A percentile compares a stretch with the other conserved stretches of the same genome.
phyloP scores from a whole-genome alignment of 2,113 vertebrate species.

The Mesocricetus auratus region DNA sequence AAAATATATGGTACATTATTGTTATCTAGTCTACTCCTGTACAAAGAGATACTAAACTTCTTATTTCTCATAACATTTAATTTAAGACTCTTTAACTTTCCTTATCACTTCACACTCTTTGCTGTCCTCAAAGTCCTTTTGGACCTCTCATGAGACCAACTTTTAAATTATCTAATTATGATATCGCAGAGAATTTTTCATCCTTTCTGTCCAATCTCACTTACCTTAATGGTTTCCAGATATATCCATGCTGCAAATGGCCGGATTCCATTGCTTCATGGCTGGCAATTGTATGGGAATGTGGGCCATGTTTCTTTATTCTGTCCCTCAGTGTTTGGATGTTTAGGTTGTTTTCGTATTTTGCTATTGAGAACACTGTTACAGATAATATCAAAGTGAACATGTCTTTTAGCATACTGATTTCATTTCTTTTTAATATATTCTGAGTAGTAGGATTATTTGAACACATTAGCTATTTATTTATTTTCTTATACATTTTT shows the following conservation, averaged over 20 bases:
- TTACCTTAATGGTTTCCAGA: not conserved
- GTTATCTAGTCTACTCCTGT: not conserved
- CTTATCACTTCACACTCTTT: rapidly evolving
- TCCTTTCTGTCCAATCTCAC: not conserved
- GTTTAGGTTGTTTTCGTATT: not conserved
- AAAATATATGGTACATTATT: not conserved
- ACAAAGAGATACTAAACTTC: not conserved
- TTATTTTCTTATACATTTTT: too few relatives aligned
- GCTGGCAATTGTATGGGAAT: not conserved
- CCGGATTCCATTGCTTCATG: not conserved
- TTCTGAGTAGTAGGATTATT: not conserved
- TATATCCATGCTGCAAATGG: not conserved
- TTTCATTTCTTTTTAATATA: not conserved
- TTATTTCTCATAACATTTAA: rapidly evolving
- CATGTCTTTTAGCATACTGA: not conserved
- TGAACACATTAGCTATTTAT: not conserved
- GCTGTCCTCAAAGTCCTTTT: not conserved
- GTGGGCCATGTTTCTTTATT: too few relatives aligned
- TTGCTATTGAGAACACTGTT: not conserved
- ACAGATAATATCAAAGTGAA: too few relatives aligned
- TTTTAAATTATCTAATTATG: not conserved
- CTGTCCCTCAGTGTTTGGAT: too few relatives aligned
- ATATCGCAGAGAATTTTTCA: too few relatives aligned
- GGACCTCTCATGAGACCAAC: too few relatives aligned
- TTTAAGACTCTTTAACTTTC: not conserved